Evolutionary conservation across 2,797 vertebrate species (phyloP), one percentile per base, ranked within the genome.

Genomic region (Sebastes nivosus): DNA sequence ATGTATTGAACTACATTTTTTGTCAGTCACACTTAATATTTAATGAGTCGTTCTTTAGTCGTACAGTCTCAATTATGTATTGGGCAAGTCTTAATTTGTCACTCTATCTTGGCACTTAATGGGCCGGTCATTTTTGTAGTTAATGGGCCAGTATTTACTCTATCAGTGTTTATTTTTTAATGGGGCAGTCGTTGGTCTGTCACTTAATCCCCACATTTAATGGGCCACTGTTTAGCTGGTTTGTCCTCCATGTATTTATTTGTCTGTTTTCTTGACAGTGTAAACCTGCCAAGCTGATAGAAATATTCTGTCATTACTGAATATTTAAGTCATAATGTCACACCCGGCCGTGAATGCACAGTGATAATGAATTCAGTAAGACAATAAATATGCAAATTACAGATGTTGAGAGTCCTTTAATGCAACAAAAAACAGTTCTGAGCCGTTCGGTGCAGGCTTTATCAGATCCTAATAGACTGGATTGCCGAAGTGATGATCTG

Each of bases 151-250:
- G 60, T 63, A 67, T 87, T 85, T 69, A 78, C 67, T 68, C 34
- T 2, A 81, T 85, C 71, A 80, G 42, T 86, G 70, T 86, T 88
- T 82, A 84, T 77, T 79, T 77, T 83, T 84, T 88, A 82, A 84
- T 75, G 80, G 74, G 32, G 2, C 55, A 9, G 59, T 72, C 78
- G 72, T 75, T 78, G 77, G 64, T 75, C 69, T 80, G 73, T 76
- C 84, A 70, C 74, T 64, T 85, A 60, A 79, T 82, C 18, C 9
- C 79, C 50, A 58, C 46, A 5, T 67, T 86, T 73, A 80, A 65
- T 61, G 71, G 58, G 12, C 42, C 71, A 13, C 4, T 20, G 71
- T 77, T 78, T 57, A 27, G 63, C 34, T 6, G 25, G 29, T 68
- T 12, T 55, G 30, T 75, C 36, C 20, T 68, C 4, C 13, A 5